A percentile compares a stretch with the other conserved stretches of the same genome.
phyloP scores from a whole-genome alignment of 2,888 invertebrate species.

The Rhopalosiphum nymphaeae region DNA sequence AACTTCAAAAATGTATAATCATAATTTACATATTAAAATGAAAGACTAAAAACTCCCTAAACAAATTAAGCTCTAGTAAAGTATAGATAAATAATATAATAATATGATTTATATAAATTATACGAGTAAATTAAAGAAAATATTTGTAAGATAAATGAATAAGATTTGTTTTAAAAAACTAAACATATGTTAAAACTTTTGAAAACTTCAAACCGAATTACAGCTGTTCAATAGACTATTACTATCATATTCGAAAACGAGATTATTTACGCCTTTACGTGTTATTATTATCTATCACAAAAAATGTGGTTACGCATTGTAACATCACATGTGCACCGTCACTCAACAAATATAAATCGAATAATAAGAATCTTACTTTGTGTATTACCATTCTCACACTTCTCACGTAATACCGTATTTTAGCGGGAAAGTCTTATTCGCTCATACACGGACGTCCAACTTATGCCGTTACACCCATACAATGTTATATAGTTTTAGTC shows the following conservation, averaged over 20 bases:
- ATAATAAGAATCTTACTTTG: constrained; percentile 58
- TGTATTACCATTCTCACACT: constrained; percentile 55
- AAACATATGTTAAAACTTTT: background rate
- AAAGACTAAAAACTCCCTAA: background rate
- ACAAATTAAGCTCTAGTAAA: background rate
- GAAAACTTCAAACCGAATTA: background rate
- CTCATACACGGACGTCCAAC: background rate
- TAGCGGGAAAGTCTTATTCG: constrained; percentile 51
- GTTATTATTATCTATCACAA: constrained; percentile 25
- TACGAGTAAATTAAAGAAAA: background rate
- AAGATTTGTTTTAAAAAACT: background rate
- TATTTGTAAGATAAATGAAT: background rate
- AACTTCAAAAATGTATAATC: background rate
- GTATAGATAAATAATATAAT: background rate
- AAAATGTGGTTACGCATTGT: constrained; percentile 58
- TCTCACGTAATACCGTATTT: constrained; percentile 59
- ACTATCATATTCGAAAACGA: constrained; percentile 6
- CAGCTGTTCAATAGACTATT: background rate
- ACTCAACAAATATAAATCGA: constrained; percentile 55
- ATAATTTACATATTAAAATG: background rate
- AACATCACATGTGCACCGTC: constrained; percentile 59
- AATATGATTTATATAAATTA: background rate
- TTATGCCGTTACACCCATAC: constrained; percentile 52
- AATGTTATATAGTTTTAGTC: constrained; percentile 19
- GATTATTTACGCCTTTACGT: constrained; percentile 48